Evolutionary conservation across 2,113 vertebrate genomes (phyloP).

Genomic region (Corapipo altera): DNA sequence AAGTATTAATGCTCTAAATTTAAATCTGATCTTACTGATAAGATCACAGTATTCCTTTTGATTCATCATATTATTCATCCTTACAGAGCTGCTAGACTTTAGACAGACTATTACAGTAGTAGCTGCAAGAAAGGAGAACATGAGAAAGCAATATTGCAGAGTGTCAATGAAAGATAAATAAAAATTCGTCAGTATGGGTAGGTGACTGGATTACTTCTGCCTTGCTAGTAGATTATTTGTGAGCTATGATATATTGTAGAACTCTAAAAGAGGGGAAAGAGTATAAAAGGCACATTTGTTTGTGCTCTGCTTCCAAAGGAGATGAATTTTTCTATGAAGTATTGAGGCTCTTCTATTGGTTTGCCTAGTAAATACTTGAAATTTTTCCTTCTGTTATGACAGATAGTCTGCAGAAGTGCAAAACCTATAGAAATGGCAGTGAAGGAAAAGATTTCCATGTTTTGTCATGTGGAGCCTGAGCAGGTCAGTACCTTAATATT

Average conservation of each 20-base stretch:
- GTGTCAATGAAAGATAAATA: background rate
- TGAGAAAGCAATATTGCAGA: background rate
- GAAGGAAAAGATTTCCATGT: conserved; percentile 85
- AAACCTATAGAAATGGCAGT: conserved; percentile 80
- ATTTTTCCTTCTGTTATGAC: background rate
- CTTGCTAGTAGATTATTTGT: background rate
- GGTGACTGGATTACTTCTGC: background rate
- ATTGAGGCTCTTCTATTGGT: background rate
- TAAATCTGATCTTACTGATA: background rate
- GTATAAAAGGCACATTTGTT: background rate
- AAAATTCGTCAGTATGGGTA: background rate
- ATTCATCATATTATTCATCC: background rate
- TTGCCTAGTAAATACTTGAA: background rate
- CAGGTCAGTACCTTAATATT: conserved; percentile 70
- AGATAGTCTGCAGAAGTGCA: conserved; percentile 81
- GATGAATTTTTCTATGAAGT: background rate
- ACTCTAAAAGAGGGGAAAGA: background rate
- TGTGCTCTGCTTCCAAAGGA: background rate
- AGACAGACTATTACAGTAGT: background rate
- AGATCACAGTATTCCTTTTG: background rate
- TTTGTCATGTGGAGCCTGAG: conserved; percentile 82
- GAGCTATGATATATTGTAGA: background rate
- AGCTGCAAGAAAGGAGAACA: background rate
- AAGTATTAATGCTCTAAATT: background rate
- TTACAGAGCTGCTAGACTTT: background rate